Evolutionary conservation across 2,888 invertebrate species (phyloP), one percentile per base, ranked within the genome.

Genomic region (Periphyllus acericola): DNA sequence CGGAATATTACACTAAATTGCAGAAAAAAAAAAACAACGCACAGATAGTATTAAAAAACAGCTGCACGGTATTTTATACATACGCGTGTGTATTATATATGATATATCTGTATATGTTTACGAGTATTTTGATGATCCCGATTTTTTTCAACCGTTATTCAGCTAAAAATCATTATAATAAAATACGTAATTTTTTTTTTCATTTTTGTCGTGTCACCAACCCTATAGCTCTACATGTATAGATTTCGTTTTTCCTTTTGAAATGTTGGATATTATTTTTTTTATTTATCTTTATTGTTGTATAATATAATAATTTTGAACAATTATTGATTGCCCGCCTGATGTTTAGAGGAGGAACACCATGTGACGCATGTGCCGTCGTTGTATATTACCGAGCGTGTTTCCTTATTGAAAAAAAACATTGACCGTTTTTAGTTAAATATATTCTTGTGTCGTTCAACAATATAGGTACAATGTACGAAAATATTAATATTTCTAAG

Each of bases 91-190:
- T n/a, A 36, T 14, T n/a, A 60, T 40, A 60, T 55, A 40, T 60
- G 66, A 72, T 55, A 25, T 34, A 17, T 75, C 14, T 21, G 60
- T 60, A 36, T 66, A 66, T 83, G 2, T 87, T 81, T 74, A 81
- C 72, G 87, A 46, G 32, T 66, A 87, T 87, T 87, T 87, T 87
- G 87, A 81, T 34, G 81, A 87, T 81, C 25, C 40, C 40, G 34
- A 80, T 80, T 78, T 85, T 76, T 80, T 66, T 80, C 52, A 46
- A 32, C 79, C 79, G 86, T 86, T 55, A 72, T 86, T 86, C 40
- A 55, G 52, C 84, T 78, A 84, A 84, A 84, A 76, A 78, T 76
- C 84, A 78, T 68, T n/a, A 68, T 78, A 76, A 68, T 78, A 66
- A 46, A 84, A 76, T 68, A 52, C 76, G 84, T 84, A 76, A 29